Base-by-base conservation (phyloP, 2,888 invertebrate genomes). In the Phymatocera aterrima region DNA sequence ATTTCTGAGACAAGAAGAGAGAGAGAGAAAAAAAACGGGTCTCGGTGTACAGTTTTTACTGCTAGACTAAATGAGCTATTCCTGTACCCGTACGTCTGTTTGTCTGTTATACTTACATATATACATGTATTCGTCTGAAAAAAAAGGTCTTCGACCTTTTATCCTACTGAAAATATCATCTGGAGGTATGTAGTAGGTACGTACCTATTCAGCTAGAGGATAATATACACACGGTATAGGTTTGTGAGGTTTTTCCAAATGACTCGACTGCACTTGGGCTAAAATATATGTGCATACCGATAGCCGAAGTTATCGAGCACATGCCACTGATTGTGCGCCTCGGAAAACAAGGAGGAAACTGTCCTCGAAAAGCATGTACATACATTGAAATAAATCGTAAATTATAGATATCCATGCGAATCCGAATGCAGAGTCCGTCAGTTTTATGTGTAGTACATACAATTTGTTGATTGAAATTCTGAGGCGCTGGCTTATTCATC, bases 71-170 rank as follows among this genome's bases (percentile, higher is more conserved):
- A n/a, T n/a, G n/a, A n/a, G n/a, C n/a, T n/a, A n/a, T n/a, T n/a
- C n/a, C n/a, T n/a, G n/a, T n/a, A n/a, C n/a, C n/a, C n/a, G n/a
- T n/a, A n/a, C n/a, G n/a, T n/a, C n/a, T n/a, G n/a, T n/a, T n/a
- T n/a, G n/a, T n/a, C n/a, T n/a, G n/a, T n/a, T n/a, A n/a, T n/a
- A n/a, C n/a, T n/a, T n/a, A n/a, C n/a, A 21, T 21, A 64, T 40
- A 5, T 5, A 37, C 37, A 37, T 34, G 24, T 68, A 24, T 46
- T 28, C 6, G 21, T 68, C 68, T n/a, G 40, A n/a, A n/a, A n/a
- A 18, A 31, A 72, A 70, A 72, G 48, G 72, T 51, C 72, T 3
- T 72, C 31, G 34, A 72, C 72, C 72, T 72, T 72, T 72, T 43
- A 72, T 72, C 72, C 51, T 51, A 31, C 28, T 34, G 31, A 51